These are phyloP conservation scores for Catalaphyllia jardinei DNA, from an alignment of 64 coral and sea anemone genomes.

Conservation along the genomic window DNA sequence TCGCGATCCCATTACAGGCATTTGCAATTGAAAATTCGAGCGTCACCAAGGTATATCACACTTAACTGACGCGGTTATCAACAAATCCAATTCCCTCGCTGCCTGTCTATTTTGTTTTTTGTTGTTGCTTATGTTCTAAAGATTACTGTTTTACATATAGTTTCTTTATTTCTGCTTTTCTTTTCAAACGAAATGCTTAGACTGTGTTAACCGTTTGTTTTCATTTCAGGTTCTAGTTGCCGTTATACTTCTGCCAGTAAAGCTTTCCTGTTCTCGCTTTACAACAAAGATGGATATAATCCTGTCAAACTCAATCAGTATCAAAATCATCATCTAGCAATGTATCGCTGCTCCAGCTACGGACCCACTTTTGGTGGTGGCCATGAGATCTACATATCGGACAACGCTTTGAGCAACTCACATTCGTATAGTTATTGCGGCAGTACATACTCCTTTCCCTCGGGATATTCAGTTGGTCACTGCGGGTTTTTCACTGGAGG, in stretches of 20 bases:
- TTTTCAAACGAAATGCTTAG: too few species aligned
- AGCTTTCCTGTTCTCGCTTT: conserved; percentile 19
- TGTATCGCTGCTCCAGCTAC: background rate
- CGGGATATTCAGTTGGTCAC: background rate
- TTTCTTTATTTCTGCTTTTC: too few species aligned
- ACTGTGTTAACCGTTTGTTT: background rate
- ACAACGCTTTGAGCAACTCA: background rate
- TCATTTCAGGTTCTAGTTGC: background rate
- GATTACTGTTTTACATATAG: too few species aligned
- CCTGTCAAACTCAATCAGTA: background rate
- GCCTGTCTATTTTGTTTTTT: too few species aligned
- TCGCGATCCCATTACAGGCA: too few species aligned
- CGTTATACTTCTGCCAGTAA: background rate
- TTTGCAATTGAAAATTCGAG: too few species aligned
- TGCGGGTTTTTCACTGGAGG: background rate
- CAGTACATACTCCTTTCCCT: background rate
- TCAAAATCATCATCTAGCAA: background rate
- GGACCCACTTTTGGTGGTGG: conserved; percentile 22
- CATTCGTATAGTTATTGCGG: background rate
- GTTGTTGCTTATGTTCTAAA: too few species aligned
- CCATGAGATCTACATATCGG: background rate
- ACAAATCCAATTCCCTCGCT: too few species aligned
- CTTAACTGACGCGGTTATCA: too few species aligned
- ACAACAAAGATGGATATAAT: conserved; percentile 4
- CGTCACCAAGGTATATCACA: too few species aligned